phyloP scores from a whole-genome alignment of 2,888 invertebrate species.

The Ceratothoa steindachneri region DNA sequence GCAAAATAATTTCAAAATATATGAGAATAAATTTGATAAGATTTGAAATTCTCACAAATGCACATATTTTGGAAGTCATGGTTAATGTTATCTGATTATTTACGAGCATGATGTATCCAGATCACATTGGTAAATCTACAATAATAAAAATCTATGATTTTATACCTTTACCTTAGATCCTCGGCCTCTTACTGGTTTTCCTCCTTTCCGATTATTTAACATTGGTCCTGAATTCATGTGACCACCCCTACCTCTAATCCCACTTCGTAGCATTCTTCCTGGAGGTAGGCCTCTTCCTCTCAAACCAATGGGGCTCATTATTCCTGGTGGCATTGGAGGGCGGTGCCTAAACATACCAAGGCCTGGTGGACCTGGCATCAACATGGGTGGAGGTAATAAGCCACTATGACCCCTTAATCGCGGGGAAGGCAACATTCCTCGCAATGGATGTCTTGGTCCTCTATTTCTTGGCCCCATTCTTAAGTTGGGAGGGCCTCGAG shows the following conservation, averaged over 20 bases:
- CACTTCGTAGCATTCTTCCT: not conserved
- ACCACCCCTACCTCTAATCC: not conserved
- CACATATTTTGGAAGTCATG: too few species aligned
- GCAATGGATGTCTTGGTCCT: not conserved
- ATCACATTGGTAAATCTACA: too few species aligned
- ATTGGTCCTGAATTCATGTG: not conserved
- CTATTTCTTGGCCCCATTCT: constrained; percentile 4
- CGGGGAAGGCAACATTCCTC: constrained; percentile 4
- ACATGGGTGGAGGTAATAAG: not conserved
- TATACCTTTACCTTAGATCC: not conserved
- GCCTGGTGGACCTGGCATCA: not conserved
- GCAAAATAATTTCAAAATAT: too few species aligned
- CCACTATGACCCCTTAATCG: not conserved
- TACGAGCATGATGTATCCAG: too few species aligned
- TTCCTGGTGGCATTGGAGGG: not conserved
- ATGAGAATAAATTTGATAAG: too few species aligned
- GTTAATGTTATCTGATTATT: too few species aligned
- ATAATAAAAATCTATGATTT: too few species aligned
- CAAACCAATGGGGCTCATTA: not conserved
- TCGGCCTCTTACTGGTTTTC: not conserved
- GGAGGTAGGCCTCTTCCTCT: not conserved
- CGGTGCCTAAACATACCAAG: not conserved
- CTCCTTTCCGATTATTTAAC: not conserved
- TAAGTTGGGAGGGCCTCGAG: not conserved
- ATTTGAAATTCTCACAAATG: too few species aligned